Evolutionary conservation across 1,140 invertebrate species (phyloP).

Genomic region (Eciton burchellii): DNA sequence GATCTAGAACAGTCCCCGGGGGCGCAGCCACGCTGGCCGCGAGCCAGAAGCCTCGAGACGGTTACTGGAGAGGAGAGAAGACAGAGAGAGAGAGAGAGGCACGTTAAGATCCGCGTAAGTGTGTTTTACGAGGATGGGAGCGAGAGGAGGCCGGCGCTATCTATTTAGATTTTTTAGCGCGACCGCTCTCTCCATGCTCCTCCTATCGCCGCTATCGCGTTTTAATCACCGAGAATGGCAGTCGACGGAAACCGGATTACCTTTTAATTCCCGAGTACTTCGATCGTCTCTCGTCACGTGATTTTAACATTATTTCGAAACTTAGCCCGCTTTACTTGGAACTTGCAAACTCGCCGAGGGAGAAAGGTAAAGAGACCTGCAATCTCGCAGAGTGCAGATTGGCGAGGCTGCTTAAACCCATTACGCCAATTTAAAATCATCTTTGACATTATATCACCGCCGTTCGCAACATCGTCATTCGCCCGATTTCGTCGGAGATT

Average conservation of each 20-base stretch:
- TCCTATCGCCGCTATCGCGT: neutral
- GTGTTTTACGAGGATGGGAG: slow-evolving; percentile 36
- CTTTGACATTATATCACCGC: neutral
- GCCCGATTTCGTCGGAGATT: no score
- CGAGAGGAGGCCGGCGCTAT: neutral
- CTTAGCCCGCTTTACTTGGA: slow-evolving; percentile 10
- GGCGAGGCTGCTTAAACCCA: neutral
- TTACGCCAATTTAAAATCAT: neutral
- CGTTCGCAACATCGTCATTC: no score
- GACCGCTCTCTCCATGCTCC: neutral
- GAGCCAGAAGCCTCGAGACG: slow-evolving; percentile 72
- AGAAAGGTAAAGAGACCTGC: neutral
- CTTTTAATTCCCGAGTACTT: slow-evolving; percentile 7
- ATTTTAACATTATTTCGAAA: slow-evolving; percentile 45
- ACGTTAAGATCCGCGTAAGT: slow-evolving; percentile 48
- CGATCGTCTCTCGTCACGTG: slow-evolving; percentile 42
- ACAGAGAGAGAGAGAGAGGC: neutral
- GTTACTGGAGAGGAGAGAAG: slow-evolving; percentile 64
- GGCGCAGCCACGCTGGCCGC: slow-evolving; percentile 72
- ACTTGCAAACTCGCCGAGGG: slow-evolving; percentile 1
- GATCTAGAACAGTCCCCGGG: slow-evolving; percentile 65
- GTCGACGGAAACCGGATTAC: slow-evolving; percentile 7
- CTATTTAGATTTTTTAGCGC: slow-evolving; percentile 53
- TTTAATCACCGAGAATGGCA: neutral
- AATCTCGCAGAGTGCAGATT: slow-evolving; percentile 27